Percentiles rank a stretch among this genome's conserved stretches.
phyloP scores from a whole-genome alignment of 2,113 vertebrate genomes.

The Etheostoma spectabile region DNA sequence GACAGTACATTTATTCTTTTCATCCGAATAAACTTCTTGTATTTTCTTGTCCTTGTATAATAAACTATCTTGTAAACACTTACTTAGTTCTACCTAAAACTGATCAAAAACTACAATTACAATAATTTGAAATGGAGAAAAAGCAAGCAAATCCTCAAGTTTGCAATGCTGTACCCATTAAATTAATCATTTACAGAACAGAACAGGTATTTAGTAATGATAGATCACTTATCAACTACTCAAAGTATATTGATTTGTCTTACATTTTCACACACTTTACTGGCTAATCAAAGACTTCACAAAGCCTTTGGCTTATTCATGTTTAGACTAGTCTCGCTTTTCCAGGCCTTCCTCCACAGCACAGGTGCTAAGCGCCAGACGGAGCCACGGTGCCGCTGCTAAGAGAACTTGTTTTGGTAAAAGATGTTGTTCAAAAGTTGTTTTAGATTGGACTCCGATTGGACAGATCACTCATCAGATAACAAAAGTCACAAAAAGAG shows the following conservation, averaged over 20 bases:
- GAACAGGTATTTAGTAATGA: neutral
- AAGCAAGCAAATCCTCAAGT: neutral
- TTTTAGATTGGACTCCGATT: too few species aligned
- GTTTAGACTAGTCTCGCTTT: neutral
- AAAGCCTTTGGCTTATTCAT: neutral
- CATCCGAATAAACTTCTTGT: neutral
- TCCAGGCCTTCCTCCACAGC: too few species aligned
- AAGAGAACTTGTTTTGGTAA: too few species aligned
- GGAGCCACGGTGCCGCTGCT: too few species aligned
- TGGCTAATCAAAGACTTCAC: neutral
- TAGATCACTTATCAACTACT: neutral
- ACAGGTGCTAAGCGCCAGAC: too few species aligned
- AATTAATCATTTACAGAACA: neutral
- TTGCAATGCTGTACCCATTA: neutral
- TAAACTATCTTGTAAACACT: too few species aligned
- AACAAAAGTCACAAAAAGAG: neutral
- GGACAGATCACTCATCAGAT: too few species aligned
- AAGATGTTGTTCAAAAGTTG: too few species aligned
- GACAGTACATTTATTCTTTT: neutral
- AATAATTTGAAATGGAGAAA: neutral
- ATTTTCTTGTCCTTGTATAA: too few species aligned
- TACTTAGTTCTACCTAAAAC: neutral
- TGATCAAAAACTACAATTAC: neutral
- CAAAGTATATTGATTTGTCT: neutral
- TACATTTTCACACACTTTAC: neutral